Conservation (phyloP, 2,888 invertebrate genomes). For the Melanotus villosus region DNA sequence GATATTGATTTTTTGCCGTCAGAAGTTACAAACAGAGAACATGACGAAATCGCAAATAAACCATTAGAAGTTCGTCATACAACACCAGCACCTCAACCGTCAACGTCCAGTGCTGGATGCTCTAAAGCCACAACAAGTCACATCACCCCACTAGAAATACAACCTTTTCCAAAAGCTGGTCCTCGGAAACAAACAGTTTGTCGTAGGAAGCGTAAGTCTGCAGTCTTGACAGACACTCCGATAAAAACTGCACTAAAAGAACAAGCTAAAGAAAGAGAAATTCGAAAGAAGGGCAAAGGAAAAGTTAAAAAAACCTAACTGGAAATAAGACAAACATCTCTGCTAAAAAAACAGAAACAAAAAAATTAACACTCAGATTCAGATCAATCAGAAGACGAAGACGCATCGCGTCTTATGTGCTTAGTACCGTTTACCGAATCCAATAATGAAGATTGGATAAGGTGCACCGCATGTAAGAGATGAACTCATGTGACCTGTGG, state of each 20-base stretch:
- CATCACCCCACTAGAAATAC: too few species aligned
- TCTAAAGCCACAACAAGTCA: too few species aligned
- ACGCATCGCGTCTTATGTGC: background rate
- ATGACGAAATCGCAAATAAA: background rate
- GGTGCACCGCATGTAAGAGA: slow-evolving; percentile 1
- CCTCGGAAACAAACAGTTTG: too few species aligned
- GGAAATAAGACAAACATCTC: too few species aligned
- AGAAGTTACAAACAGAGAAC: slow-evolving; percentile 10
- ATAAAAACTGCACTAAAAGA: slow-evolving; percentile 20
- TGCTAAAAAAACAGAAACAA: too few species aligned
- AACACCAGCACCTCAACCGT: background rate
- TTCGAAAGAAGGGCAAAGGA: slow-evolving; percentile 13
- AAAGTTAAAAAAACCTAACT: too few species aligned
- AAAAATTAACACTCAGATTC: too few species aligned
- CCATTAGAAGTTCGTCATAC: background rate
- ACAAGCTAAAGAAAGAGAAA: background rate
- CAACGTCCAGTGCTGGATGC: too few species aligned
- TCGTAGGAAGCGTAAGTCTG: slow-evolving; percentile 46
- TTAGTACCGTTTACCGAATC: background rate
- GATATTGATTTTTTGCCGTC: slow-evolving; percentile 36
- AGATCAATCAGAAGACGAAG: too few species aligned
- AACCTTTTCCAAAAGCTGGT: too few species aligned
- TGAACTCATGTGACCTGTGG: slow-evolving; percentile 1
- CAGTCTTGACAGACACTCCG: slow-evolving; percentile 52
- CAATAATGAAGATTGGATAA: background rate